Base-by-base conservation (phyloP, 2,113 vertebrate genomes). In the Oryzias curvinotus region DNA sequence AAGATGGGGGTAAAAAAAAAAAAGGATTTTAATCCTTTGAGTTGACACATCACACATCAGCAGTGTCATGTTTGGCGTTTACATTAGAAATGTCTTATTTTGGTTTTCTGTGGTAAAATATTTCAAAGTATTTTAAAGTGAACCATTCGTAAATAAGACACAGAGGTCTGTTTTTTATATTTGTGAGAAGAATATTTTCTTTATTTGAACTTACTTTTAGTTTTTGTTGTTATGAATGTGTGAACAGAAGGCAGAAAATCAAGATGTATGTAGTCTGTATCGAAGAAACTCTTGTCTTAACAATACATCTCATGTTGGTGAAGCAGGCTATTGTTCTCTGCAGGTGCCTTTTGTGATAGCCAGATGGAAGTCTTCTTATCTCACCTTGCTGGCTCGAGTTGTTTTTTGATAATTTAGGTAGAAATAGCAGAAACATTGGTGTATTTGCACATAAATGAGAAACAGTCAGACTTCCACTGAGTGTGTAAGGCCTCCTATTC, bases 391-490 rank as follows among this genome's bases (percentile, higher is more conserved):
- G 55, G 45, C 60, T 63, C 25, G 0, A 48, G 44, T 18, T 65
- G n/a, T 61, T 54, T 72, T 75, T 62, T 72, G 19, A 62, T 77
- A 46, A 66, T 68, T 82, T 73, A 52, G 42, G 69, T 52, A 36
- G 30, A 16, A 75, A 71, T 77, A 45, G 67, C 55, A 60, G 67
- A 78, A 63, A 60, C 21, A 61, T 70, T 47, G 51, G 51, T 45
- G 19, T 62, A 80, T 87, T 81, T 84, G 56, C 75, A 84, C 79
- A 84, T 71, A 81, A 72, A 87, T 81, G 69, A 75, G 57, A 74
- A 77, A 67, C 46, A 16, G 49, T 67, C 14, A 69, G 52, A 64
- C 57, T 52, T 51, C 44, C 45, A 30, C 18, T 21, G 43, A 30
- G 46, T 49, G 48, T 59, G 28, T 8, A 42, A 43, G 44, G 7